Evolutionary conservation across 2,797 vertebrate genomes (phyloP).

Genomic region (Macropus fuliginosus): DNA sequence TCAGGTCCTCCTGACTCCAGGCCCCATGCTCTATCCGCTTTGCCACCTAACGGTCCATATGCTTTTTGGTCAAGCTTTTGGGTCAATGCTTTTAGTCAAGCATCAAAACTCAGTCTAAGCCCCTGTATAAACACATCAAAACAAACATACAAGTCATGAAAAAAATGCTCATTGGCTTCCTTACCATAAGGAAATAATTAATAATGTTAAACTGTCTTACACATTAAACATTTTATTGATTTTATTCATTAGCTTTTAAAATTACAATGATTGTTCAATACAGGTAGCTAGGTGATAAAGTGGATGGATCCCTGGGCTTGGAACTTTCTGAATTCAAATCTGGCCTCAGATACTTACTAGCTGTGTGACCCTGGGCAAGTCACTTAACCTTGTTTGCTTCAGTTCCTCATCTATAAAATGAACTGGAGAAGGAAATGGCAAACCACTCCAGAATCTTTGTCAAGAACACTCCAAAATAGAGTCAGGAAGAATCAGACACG

Average conservation of each 20-base stretch:
- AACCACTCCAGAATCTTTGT: no score
- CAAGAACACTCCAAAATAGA: not conserved
- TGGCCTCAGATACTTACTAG: not conserved
- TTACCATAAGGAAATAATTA: not conserved
- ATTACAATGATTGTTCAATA: not conserved
- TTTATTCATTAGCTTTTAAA: constrained; percentile 7
- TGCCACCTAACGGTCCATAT: not conserved
- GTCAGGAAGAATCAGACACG: not conserved
- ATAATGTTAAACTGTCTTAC: not conserved
- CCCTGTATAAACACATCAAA: not conserved
- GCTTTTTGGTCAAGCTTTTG: constrained; percentile 64
- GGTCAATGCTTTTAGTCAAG: not conserved
- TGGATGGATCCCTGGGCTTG: not conserved
- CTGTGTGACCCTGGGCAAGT: not conserved
- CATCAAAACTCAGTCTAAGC: not conserved
- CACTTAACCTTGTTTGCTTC: not conserved
- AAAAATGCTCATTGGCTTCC: constrained; percentile 48
- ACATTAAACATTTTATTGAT: constrained; percentile 62
- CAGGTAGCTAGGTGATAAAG: no score
- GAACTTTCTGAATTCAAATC: not conserved
- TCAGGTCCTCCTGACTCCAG: not conserved
- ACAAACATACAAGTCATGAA: not conserved
- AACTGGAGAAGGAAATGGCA: no score
- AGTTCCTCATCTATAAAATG: no score
- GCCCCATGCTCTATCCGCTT: not conserved